Conservation (phyloP, 30 jellyfish, hydroid and myxozoan genomes). For the Hydractinia symbiolongicarpus region DNA sequence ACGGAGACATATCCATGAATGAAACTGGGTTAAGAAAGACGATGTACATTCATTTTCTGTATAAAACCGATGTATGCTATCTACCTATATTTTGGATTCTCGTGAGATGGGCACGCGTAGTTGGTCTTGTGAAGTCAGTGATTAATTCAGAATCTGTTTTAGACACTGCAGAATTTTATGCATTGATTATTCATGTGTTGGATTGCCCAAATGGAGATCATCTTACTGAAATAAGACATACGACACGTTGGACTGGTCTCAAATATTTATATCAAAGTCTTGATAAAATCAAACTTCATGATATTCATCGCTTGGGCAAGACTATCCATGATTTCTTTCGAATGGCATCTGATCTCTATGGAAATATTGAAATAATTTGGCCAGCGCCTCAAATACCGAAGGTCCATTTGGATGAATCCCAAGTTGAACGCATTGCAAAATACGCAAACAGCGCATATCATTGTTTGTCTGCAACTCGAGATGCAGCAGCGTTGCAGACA, state of each 20-base stretch:
- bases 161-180: slow-evolving; percentile 73
- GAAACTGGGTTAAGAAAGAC: slow-evolving; percentile 49
- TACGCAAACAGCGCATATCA: slow-evolving; percentile 44
- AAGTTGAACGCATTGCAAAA: background rate
- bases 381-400: slow-evolving; percentile 53
- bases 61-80: slow-evolving; percentile 5
- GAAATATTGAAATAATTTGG: slow-evolving; percentile 41
- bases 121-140: slow-evolving; percentile 50
- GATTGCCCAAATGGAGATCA: background rate
- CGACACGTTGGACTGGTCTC: slow-evolving; percentile 4
- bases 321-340: slow-evolving; percentile 53
- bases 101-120: slow-evolving; percentile 69
- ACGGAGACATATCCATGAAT: slow-evolving; percentile 59
- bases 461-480: slow-evolving; percentile 51
- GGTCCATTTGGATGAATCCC: slow-evolving; percentile 12
- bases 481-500: slow-evolving; percentile 29
- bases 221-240: background rate
- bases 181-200: slow-evolving; percentile 40
- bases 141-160: slow-evolving; percentile 19
- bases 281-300: slow-evolving; percentile 20
- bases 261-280: slow-evolving; percentile 1
- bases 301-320: slow-evolving; percentile 36
- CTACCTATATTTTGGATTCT: slow-evolving; percentile 59
- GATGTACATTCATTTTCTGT: slow-evolving; percentile 41
- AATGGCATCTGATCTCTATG: slow-evolving; percentile 37